Percentiles rank a stretch among this genome's conserved stretches.
Evolutionary conservation across 2,888 invertebrate genomes (phyloP).

Genomic region (Agrotis puta): DNA sequence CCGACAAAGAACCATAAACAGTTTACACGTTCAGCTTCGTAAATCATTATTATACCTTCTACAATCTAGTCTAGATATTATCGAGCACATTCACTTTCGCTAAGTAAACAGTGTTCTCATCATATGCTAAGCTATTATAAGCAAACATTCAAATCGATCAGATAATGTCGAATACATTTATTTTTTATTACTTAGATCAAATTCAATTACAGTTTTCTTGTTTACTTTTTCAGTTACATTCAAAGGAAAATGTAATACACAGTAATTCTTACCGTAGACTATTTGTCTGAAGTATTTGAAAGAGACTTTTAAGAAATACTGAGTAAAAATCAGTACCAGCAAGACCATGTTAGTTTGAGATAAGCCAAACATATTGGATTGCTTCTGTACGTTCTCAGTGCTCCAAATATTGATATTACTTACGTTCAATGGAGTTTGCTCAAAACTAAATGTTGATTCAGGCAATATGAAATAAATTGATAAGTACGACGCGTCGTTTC

Average conservation of each 20-base stretch:
- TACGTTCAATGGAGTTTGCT: slow-evolving; percentile 49
- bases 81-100: slow-evolving; percentile 36
- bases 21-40: slow-evolving; percentile 26
- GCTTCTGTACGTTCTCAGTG: slow-evolving; percentile 35
- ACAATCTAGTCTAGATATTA: slow-evolving; percentile 13
- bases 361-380: slow-evolving; percentile 54
- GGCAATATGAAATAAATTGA: slow-evolving; percentile 55
- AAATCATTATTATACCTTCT: slow-evolving; percentile 32
- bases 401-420: slow-evolving; percentile 51
- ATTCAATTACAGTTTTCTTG: slow-evolving; percentile 17
- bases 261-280: slow-evolving; percentile 14
- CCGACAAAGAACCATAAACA: slow-evolving; percentile 24
- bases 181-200: slow-evolving; percentile 17
- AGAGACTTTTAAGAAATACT: slow-evolving; percentile 38
- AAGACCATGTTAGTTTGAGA: slow-evolving; percentile 42
- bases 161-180: slow-evolving; percentile 4
- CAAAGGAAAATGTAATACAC: slow-evolving; percentile 11
- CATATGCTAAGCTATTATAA: slow-evolving; percentile 16
- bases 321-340: slow-evolving; percentile 46
- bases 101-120: slow-evolving; percentile 43
- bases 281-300: slow-evolving; percentile 33
- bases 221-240: slow-evolving; percentile 22
- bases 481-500: slow-evolving; percentile 49
- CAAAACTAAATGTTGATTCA: slow-evolving; percentile 61
- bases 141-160: slow-evolving; percentile 26